phyloP scores from a whole-genome alignment of 2,113 vertebrate genomes.

The Empidonax alnorum region DNA sequence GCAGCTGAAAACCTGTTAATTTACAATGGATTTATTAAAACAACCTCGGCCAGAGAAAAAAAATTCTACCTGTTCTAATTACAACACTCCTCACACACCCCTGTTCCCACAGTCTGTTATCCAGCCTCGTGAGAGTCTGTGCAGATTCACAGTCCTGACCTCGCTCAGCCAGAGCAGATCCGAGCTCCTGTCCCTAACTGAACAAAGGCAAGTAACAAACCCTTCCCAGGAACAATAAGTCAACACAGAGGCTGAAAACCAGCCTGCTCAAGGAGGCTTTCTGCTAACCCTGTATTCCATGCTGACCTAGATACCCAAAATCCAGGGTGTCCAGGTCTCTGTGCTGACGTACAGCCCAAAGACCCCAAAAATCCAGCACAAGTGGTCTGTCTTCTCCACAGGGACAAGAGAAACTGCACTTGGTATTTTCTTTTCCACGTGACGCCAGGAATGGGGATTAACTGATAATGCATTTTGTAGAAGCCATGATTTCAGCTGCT shows the following conservation, averaged over 20 bases:
- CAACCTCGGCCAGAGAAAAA: background rate
- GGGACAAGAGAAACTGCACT: no score
- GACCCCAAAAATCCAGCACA: background rate
- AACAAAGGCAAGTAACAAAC: background rate
- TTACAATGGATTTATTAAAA: background rate
- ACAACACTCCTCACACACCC: background rate
- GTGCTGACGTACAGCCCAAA: fast-evolving
- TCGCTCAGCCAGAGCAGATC: background rate
- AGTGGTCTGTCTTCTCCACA: background rate
- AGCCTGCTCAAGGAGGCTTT: background rate
- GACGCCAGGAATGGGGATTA: background rate
- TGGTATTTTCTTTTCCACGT: background rate
- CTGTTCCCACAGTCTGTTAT: background rate
- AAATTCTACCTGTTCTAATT: background rate
- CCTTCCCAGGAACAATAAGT: background rate
- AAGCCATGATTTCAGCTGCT: background rate
- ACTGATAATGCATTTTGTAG: background rate
- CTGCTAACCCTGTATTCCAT: background rate
- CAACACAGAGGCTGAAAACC: background rate
- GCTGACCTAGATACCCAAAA: background rate
- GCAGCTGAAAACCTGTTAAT: background rate
- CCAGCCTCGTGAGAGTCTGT: fast-evolving
- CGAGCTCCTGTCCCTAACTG: background rate
- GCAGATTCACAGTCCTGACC: background rate
- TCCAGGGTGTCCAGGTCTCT: background rate